Evolutionary conservation across 2,113 vertebrate genomes (phyloP).

Genomic region (Rhinolophus sinicus): DNA sequence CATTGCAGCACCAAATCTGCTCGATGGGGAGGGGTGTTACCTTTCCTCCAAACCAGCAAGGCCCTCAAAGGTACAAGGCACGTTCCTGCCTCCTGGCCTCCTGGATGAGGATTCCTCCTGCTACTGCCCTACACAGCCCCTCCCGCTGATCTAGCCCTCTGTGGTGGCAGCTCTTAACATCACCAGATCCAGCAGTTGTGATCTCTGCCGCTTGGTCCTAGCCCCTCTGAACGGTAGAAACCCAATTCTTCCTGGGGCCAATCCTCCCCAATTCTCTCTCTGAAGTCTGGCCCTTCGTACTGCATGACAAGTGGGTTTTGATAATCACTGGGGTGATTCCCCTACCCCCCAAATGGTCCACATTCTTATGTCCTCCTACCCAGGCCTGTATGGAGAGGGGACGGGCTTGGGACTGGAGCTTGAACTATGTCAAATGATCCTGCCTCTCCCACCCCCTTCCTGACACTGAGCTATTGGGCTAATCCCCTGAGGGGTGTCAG

Average conservation of each 20-base stretch:
- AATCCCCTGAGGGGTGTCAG: constrained; percentile 73
- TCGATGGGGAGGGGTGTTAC: neutral
- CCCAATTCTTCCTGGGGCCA: constrained; percentile 5
- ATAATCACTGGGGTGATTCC: constrained; percentile 8
- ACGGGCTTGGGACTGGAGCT: neutral
- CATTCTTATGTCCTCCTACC: constrained; percentile 48
- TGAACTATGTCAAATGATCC: constrained; percentile 70
- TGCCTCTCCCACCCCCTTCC: constrained; percentile 53
- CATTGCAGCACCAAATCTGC: neutral
- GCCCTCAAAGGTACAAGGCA: neutral
- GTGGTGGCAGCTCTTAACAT: constrained; percentile 12
- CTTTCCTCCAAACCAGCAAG: constrained; percentile 45
- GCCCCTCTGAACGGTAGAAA: constrained; percentile 44
- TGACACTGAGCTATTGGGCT: constrained; percentile 65
- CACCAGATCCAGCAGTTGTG: constrained; percentile 22
- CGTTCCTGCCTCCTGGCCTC: neutral
- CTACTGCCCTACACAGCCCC: neutral
- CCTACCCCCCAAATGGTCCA: constrained; percentile 13
- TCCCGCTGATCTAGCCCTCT: constrained; percentile 21
- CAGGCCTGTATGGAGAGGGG: constrained; percentile 37
- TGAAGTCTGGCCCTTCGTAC: constrained; percentile 31
- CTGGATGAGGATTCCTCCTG: neutral
- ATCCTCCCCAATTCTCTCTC: neutral
- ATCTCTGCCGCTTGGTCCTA: constrained; percentile 32
- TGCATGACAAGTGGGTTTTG: constrained; percentile 19